These are phyloP conservation scores for Macrobrachium nipponense DNA, from an alignment of 1,140 invertebrate species.

Conservation along the genomic window DNA sequence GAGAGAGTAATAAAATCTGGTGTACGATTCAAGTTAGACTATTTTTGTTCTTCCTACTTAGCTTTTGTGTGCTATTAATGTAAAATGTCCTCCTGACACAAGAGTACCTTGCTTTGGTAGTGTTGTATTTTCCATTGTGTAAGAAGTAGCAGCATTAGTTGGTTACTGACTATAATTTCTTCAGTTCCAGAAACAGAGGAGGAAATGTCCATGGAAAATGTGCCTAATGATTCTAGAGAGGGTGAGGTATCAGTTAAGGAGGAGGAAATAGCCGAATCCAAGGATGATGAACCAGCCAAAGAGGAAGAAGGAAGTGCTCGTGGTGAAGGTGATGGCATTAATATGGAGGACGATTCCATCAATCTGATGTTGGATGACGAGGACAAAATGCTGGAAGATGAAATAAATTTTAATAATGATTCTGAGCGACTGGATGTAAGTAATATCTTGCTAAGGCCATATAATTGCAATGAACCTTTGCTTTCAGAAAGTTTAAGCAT, in stretches of 20 bases:
- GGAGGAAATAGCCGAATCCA: background rate
- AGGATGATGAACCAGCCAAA: conserved; percentile 47
- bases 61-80: no score
- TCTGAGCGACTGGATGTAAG: conserved; percentile 46
- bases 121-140: no score
- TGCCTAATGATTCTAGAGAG: background rate
- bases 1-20: no score
- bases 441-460: background rate
- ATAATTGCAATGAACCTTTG: background rate
- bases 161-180: no score
- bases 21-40: no score
- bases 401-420: conserved; percentile 54
- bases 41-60: no score
- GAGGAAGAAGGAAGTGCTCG: conserved; percentile 67
- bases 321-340: conserved; percentile 41
- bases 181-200: background rate
- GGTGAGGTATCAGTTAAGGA: background rate
- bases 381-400: conserved; percentile 63
- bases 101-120: no score
- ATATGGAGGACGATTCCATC: conserved; percentile 63
- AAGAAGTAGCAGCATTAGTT: no score
- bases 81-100: no score
- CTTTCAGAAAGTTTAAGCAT: background rate
- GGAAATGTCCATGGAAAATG: background rate
- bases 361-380: conserved; percentile 64